A percentile compares a stretch with the other conserved stretches of the same genome.
Evolutionary conservation across 2,888 invertebrate species (phyloP).

Genomic region (Cyclophora punctaria): DNA sequence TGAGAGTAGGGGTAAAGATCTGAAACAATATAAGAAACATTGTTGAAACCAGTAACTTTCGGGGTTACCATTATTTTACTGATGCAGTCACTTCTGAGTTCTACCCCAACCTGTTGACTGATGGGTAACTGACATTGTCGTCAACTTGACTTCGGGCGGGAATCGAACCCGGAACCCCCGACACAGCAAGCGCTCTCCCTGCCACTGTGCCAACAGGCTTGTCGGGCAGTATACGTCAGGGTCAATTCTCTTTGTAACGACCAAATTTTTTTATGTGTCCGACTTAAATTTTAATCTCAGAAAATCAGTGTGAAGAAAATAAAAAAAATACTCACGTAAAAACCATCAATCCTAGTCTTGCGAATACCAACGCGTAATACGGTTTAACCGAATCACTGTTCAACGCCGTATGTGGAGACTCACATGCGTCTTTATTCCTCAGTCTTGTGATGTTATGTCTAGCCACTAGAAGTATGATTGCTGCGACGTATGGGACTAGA

Average conservation of each 20-base stretch:
- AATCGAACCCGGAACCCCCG: no score
- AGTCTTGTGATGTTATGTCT: constrained; percentile 43
- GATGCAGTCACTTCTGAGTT: not conserved
- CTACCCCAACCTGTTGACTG: no score
- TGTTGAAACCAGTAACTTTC: not conserved
- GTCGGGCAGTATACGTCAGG: no score
- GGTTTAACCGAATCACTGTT: constrained; percentile 75
- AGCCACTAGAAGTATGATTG: constrained; percentile 77
- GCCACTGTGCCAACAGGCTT: no score
- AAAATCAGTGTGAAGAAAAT: not conserved
- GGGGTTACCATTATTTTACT: not conserved
- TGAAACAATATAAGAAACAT: constrained; percentile 24
- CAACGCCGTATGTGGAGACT: constrained; percentile 74
- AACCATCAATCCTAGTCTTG: constrained; percentile 56
- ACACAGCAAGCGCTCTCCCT: no score
- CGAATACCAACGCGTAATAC: constrained; percentile 68
- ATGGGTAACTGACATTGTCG: no score
- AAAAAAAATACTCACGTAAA: constrained; percentile 57
- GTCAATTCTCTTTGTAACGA: no score
- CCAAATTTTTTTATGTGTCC: no score
- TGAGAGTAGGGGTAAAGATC: constrained; percentile 42
- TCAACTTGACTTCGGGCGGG: no score
- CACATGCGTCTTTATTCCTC: constrained; percentile 33
- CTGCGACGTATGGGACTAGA: constrained; percentile 79
- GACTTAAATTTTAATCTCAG: no score